Percentiles rank a stretch among this genome's conserved stretches.
phyloP scores from a whole-genome alignment of 2,113 vertebrate species.

The Rostratula benghalensis region DNA sequence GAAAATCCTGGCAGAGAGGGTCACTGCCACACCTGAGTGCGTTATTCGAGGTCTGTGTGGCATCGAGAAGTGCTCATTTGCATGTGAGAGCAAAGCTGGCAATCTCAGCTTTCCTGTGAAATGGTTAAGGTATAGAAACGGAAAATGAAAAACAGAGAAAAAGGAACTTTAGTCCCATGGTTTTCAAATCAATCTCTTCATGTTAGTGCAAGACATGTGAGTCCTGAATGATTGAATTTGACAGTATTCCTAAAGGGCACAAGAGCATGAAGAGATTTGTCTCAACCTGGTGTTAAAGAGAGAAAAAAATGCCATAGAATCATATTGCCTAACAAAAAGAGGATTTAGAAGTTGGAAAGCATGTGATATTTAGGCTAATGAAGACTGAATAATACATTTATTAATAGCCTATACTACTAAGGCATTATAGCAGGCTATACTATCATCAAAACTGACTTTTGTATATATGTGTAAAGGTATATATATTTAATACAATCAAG shows the following conservation, averaged over 20 bases:
- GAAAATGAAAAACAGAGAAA: constrained; percentile 43
- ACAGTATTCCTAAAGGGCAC: constrained; percentile 57
- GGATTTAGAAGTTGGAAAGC: constrained; percentile 13
- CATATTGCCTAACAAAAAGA: background rate
- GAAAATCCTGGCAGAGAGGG: background rate
- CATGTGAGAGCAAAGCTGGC: constrained; percentile 50
- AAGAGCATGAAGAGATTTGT: constrained; percentile 41
- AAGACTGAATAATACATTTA: background rate
- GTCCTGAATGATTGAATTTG: constrained; percentile 58
- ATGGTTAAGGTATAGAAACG: constrained; percentile 16
- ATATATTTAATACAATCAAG: background rate
- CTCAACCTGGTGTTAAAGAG: constrained; percentile 36
- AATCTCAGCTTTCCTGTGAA: constrained; percentile 35
- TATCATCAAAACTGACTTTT: background rate
- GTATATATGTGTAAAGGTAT: background rate
- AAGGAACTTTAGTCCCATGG: background rate
- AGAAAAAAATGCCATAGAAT: background rate
- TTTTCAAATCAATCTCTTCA: constrained; percentile 57
- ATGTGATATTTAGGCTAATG: background rate
- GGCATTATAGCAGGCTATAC: background rate
- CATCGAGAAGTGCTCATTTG: background rate
- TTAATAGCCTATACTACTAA: background rate
- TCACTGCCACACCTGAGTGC: background rate
- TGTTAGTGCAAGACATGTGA: constrained; percentile 39
- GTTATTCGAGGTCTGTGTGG: background rate